A percentile compares a stretch with the other conserved stretches of the same genome.
Conservation (phyloP, 1,140 invertebrate genomes). For the Drosophila persimilis region DNA sequence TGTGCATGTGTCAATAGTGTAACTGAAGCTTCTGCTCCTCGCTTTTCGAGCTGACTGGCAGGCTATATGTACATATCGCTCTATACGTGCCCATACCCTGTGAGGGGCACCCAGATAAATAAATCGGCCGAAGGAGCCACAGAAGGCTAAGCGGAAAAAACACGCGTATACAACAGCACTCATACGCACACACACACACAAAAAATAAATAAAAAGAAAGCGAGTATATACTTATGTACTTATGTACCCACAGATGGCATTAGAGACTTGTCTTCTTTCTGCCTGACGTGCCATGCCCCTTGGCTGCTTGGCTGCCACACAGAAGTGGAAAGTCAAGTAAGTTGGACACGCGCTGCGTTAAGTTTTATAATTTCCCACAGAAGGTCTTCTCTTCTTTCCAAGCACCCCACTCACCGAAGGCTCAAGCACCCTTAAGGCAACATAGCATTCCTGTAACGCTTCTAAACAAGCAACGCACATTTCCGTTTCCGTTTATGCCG, state of each 20-base stretch:
- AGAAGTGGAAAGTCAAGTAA: constrained; percentile 64
- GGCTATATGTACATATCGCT: constrained; percentile 17
- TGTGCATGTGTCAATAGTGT: constrained; percentile 62
- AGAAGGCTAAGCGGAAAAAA: constrained; percentile 40
- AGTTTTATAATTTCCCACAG: constrained; percentile 70
- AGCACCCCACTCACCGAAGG: constrained; percentile 12
- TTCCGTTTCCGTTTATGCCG: constrained; percentile 62
- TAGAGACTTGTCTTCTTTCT: constrained; percentile 27
- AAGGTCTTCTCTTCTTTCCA: constrained; percentile 57
- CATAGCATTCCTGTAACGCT: constrained; percentile 21
- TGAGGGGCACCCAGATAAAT: constrained; percentile 24
- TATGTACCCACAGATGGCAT: constrained; percentile 14
- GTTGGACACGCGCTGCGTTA: constrained; percentile 66
- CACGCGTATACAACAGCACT: constrained; percentile 23
- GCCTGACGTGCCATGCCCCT: constrained; percentile 11
- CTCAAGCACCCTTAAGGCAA: constrained; percentile 17
- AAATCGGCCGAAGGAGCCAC: constrained; percentile 29
- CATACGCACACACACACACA: constrained; percentile 25
- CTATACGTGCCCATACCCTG: constrained; percentile 2
- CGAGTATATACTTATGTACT: constrained; percentile 5
- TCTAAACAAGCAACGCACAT: constrained; percentile 55
- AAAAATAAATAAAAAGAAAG: constrained; percentile 8
- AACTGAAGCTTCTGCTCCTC: constrained; percentile 35
- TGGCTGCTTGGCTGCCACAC: constrained; percentile 14
- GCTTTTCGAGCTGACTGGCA: constrained; percentile 16